Conservation (phyloP, 2,113 vertebrate species). For the Vicugna pacos region DNA sequence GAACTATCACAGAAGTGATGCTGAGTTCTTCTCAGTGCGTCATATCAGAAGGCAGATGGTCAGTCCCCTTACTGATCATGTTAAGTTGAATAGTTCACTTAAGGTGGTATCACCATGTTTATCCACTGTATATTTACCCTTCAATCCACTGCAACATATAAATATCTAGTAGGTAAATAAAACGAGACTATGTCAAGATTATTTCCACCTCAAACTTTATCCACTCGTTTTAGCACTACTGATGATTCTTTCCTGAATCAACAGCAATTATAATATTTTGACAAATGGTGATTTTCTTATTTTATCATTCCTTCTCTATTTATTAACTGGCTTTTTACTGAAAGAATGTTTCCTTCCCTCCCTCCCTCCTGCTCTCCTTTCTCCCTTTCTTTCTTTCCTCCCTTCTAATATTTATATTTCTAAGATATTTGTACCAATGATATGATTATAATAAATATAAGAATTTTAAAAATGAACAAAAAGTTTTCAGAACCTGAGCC, state of each 20-base stretch:
- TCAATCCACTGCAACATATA: not conserved
- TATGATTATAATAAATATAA: not conserved
- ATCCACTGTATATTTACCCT: not conserved
- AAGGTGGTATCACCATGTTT: not conserved
- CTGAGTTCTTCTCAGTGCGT: not conserved
- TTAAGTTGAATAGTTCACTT: not conserved
- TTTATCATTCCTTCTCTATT: not conserved
- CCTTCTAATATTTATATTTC: not conserved
- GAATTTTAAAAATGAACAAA: not conserved
- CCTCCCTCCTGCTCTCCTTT: not conserved
- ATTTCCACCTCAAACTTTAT: not conserved
- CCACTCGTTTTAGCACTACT: not conserved
- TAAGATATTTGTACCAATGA: not conserved
- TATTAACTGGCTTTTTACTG: not conserved
- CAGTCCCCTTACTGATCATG: not conserved
- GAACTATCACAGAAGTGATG: not conserved
- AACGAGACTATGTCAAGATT: not conserved
- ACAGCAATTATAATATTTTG: not conserved
- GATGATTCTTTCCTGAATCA: not conserved
- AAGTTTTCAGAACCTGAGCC: not conserved
- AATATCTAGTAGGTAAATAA: not conserved
- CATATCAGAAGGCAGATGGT: not conserved
- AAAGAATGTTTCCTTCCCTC: not conserved
- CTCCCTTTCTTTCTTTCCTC: not conserved
- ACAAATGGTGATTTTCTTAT: conserved; percentile 32